A percentile compares a stretch with the other conserved stretches of the same genome.
These are phyloP conservation scores for Himalopsyche tibetana DNA, from an alignment of 2,888 invertebrate genomes.

Conservation along the genomic window DNA sequence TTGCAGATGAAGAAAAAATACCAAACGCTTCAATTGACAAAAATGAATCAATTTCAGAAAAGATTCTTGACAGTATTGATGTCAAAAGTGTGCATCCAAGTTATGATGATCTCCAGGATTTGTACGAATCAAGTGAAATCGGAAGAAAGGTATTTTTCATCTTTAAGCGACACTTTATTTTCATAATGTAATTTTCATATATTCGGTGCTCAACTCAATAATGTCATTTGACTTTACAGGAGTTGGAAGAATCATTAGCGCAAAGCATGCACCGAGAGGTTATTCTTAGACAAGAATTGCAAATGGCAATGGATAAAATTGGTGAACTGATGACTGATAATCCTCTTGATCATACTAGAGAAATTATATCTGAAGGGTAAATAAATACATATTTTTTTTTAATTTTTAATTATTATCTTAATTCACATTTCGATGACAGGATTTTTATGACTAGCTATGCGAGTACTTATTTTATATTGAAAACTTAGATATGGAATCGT, in stretches of 20 bases:
- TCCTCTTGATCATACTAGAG: slow-evolving; percentile 71
- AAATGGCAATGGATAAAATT: slow-evolving; percentile 78
- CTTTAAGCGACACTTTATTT: no score
- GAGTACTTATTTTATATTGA: not conserved
- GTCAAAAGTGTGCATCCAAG: slow-evolving; percentile 47
- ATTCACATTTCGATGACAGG: not conserved
- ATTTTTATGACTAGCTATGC: no score
- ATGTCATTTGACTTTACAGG: slow-evolving; percentile 67
- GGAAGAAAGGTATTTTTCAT: slow-evolving; percentile 55
- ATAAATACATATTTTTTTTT: slow-evolving; percentile 57
- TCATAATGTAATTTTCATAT: no score
- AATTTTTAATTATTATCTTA: not conserved
- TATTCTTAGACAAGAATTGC: slow-evolving; percentile 79
- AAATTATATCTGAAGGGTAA: slow-evolving; percentile 78
- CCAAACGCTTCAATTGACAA: slow-evolving; percentile 63
- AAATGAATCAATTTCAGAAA: slow-evolving; percentile 8
- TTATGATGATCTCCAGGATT: slow-evolving; percentile 50
- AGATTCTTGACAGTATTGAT: slow-evolving; percentile 60
- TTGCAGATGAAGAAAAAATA: slow-evolving; percentile 68
- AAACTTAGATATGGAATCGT: slow-evolving; percentile 70
- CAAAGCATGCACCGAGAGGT: slow-evolving; percentile 73
- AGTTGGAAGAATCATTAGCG: slow-evolving; percentile 78
- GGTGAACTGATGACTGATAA: slow-evolving; percentile 77
- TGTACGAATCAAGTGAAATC: slow-evolving; percentile 58
- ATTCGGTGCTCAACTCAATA: no score